phyloP scores from a whole-genome alignment of 2,888 invertebrate species.

The Lepidocyrtoides sp. region DNA sequence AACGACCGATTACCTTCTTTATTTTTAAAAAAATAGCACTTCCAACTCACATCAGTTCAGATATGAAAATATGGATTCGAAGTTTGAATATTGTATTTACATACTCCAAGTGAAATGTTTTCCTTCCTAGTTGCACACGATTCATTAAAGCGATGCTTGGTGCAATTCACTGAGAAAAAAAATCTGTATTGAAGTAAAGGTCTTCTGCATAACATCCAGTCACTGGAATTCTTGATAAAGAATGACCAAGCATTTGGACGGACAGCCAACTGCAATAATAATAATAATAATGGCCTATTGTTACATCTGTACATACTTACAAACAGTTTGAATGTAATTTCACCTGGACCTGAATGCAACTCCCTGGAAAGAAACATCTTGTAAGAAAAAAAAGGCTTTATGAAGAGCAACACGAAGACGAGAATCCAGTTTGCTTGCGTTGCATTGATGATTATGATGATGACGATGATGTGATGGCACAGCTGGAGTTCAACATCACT shows the following conservation, averaged over 20 bases:
- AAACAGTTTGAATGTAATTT: background rate
- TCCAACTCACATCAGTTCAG: too few species aligned
- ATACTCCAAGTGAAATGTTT: too few species aligned
- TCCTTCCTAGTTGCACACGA: too few species aligned
- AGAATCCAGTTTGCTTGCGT: constrained; percentile 65
- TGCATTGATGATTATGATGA: constrained; percentile 43
- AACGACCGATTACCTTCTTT: too few species aligned
- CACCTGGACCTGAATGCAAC: constrained; percentile 18
- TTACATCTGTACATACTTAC: constrained; percentile 23
- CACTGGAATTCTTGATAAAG: background rate
- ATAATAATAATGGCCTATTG: constrained; percentile 67
- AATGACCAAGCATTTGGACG: constrained; percentile 1
- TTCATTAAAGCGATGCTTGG: too few species aligned
- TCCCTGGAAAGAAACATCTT: constrained; percentile 45
- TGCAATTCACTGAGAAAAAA: too few species aligned
- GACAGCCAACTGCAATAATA: constrained; percentile 36
- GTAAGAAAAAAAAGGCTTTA: constrained; percentile 13
- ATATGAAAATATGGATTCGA: too few species aligned
- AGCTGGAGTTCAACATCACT: constrained; percentile 82
- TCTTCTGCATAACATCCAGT: background rate
- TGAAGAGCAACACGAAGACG: constrained; percentile 33
- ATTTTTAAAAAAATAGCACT: too few species aligned
- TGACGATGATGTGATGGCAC: constrained; percentile 69
- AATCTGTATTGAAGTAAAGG: background rate
- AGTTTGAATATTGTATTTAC: too few species aligned